Evolutionary conservation across 2,797 vertebrate species (phyloP), one percentile per base, ranked within the genome.

Genomic region (Paedocypris micromegethes): DNA sequence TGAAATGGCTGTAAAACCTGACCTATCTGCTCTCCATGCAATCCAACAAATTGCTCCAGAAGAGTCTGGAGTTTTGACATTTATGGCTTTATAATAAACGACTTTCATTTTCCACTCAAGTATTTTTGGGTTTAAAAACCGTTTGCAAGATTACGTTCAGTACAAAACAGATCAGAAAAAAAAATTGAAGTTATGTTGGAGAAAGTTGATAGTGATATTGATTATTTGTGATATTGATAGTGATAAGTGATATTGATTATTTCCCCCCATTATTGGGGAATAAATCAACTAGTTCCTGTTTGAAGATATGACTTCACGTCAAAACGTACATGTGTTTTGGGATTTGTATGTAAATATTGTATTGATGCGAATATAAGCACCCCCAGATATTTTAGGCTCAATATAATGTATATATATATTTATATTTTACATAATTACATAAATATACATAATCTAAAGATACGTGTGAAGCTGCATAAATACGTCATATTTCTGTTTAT

Each of bases 21-120:
- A 62, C 58, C 51, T 45, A 69, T 69, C 58, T 62, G 59, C 58
- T 39, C 45, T 37, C 58, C 58, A 55, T 4, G 1, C 58, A 69
- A 55, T 54, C 57, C 37, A 50, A 55, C 39, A 69, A 55, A 69
- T 62, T 39, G 44, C 58, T 62, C 51, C 45, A 69, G 66, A 69
- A 55, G 44, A 54, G 51, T 69, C 45, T 61, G 43, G 43, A 54
- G 66, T 60, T 68, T 62, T 69, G 58, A 69, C 67, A 69, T 62
- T 62, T 69, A 61, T 42, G 7, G 2, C 67, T 62, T 5, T 7
- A 38, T 55, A 58, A 69, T 62, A 55, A 69, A 69, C 62, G 67
- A 4, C 67, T 69, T 69, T 69, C 45, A 69, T 69, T 69, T 69
- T 45, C 49, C 62, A 45, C 39, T 55, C 44, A 38, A 46, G 39